phyloP scores from a whole-genome alignment of 1,140 invertebrate genomes.

The Calephelis nemesis region DNA sequence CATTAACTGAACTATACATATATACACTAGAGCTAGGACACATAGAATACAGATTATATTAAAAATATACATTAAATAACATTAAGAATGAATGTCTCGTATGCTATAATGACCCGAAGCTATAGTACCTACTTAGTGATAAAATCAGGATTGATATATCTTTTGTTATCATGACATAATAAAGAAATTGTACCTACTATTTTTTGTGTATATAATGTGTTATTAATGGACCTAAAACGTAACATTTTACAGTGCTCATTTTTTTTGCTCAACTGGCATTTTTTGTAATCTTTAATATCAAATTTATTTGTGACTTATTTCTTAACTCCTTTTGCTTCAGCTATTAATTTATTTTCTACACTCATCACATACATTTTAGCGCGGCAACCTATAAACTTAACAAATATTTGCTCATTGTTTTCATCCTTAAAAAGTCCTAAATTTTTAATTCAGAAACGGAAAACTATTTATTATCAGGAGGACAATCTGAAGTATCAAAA shows the following conservation, averaged over 20 bases:
- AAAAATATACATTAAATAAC: too few species aligned
- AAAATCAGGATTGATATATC: too few species aligned
- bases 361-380: conserved; percentile 1
- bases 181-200: neutral
- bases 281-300: conserved; percentile 35
- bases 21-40: too few species aligned
- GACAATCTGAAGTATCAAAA: conserved; percentile 22
- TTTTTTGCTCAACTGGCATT: conserved; percentile 35
- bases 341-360: conserved; percentile 19
- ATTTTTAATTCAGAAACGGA: conserved; percentile 20
- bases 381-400: neutral
- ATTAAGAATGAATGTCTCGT: too few species aligned
- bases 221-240: too few species aligned
- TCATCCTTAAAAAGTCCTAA: conserved; percentile 21
- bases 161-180: too few species aligned
- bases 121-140: too few species aligned
- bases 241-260: conserved; percentile 1
- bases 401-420: conserved; percentile 6
- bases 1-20: too few species aligned
- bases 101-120: too few species aligned
- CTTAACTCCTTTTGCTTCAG: too few species aligned
- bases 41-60: too few species aligned
- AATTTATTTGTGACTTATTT: conserved; percentile 24
- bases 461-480: conserved; percentile 9
- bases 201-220: neutral